Evolutionary conservation across 2,797 vertebrate species (phyloP), one percentile per base, ranked within the genome.

Genomic region (Hoplostethus atlanticus): DNA sequence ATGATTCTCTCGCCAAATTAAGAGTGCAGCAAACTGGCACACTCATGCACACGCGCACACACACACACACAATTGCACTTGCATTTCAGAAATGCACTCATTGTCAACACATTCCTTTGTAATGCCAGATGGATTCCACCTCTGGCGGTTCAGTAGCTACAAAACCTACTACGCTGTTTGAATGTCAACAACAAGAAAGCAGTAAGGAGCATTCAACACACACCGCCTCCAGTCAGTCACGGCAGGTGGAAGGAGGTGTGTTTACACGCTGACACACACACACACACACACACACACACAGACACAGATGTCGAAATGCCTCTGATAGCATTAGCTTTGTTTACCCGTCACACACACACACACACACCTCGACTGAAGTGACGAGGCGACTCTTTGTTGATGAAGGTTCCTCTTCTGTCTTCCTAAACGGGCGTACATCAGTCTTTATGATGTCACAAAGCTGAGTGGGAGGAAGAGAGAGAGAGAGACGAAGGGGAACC

Each of bases 1-100:
- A 91, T 88, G 88, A 91, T 90, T 91, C 88, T 84, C 74, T 64
- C 80, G 79, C 88, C 83, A 88, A 85, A 89, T 91, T 86, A 87
- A 80, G 73, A 79, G 76, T 28, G 76, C 47, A n/a, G 75, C 73
- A 72, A 81, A 54, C 76, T 62, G 75, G 40, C 44, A 25, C 17
- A 48, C 71, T 4, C 11, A 47, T 30, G 21, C 44, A 30, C 59
- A 62, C 44, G 16, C 60, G 17, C 61, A 38, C 30, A 51, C n/a
- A 17, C 61, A 36, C 61, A 51, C 47, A 64, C 58, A 44, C 66
- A 11, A 76, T 69, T 73, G 71, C 8, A 76, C 73, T 60, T 47
- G 73, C 48, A 56, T 76, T 79, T 73, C 67, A 79, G 56, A 81
- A 89, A 80, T 65, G 40, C 72, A 54, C 71, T 72, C 76, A 71